Evolutionary conservation across 2,888 invertebrate genomes (phyloP), one percentile per base, ranked within the genome.

Genomic region (Malthinus flaveolus): DNA sequence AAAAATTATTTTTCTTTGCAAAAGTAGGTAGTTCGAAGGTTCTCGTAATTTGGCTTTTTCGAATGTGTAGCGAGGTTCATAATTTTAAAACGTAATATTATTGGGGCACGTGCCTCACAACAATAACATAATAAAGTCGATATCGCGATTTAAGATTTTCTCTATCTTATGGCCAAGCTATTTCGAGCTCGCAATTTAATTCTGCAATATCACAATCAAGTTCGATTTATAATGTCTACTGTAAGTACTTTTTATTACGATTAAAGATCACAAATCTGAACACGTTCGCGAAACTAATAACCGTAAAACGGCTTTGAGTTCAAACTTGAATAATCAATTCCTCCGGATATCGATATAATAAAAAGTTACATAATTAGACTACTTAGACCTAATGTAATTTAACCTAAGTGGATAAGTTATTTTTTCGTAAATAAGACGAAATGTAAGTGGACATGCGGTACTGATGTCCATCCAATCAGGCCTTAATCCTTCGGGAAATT

Each of bases 401-500:
- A 34, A 33, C n/a, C 39, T 46, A 52, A 56, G 59, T 59, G 55
- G 59, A 59, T 59, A 59, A 59, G 62, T 59, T 59, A 59, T 62
- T 53, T 58, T 50, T 50, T 59, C 52, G 47, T 48, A 32, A 51
- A 55, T 47, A 52, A 49, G 33, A 59, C 37, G 51, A 62, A 59
- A 62, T 53, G 56, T 59, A 55, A 62, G 62, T 49, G 59, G 62
- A 62, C 62, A 62, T 56, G 59, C 52, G 62, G 56, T 54, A 59
- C 53, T 52, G 59, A 59, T 59, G 62, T 62, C 62, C 62, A 62
- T 62, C 62, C 59, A 62, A 62, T 62, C 62, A 62, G 59, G 55
- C 51, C 48, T 49, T 62, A 62, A 62, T 62, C 62, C 62, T 62
- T 47, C 59, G 59, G 62, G 59, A 59, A 56, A 62, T 62, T 55